A percentile compares a stretch with the other conserved stretches of the same genome.
These are phyloP conservation scores for Monomorium pharaonis DNA, from an alignment of 1,140 invertebrate genomes.

Conservation along the genomic window DNA sequence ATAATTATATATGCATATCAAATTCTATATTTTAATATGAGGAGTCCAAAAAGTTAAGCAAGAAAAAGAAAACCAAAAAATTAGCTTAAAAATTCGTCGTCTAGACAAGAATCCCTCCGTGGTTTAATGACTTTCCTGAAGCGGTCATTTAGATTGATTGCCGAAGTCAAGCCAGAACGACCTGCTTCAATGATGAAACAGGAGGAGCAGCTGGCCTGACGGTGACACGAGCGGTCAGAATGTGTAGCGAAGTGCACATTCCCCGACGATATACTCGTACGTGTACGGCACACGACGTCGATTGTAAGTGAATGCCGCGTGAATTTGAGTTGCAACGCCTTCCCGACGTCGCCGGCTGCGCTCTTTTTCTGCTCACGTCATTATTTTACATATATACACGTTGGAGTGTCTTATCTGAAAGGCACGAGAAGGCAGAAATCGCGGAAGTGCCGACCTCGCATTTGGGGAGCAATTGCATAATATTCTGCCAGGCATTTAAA, in stretches of 20 bases:
- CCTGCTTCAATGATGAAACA: slow-evolving; percentile 49
- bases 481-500: slow-evolving; percentile 66
- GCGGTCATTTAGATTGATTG: background rate
- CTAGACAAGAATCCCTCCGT: no score
- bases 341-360: background rate
- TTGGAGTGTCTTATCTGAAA: background rate
- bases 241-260: slow-evolving; percentile 70
- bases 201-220: slow-evolving; percentile 15
- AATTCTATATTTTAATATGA: no score
- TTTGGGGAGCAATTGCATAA: slow-evolving; percentile 59
- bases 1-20: no score
- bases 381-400: slow-evolving; percentile 1
- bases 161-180: slow-evolving; percentile 19
- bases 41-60: no score
- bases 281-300: slow-evolving; percentile 15
- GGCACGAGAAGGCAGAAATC: slow-evolving; percentile 54
- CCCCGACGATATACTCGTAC: slow-evolving; percentile 65
- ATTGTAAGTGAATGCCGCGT: slow-evolving; percentile 19
- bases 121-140: background rate
- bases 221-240: slow-evolving; percentile 52
- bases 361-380: slow-evolving; percentile 57
- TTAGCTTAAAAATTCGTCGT: no score
- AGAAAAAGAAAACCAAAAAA: no score
- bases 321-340: slow-evolving; percentile 35
- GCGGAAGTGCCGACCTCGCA: slow-evolving; percentile 51